Percentiles rank a stretch among this genome's conserved stretches.
phyloP scores from a whole-genome alignment of 2,797 vertebrate genomes.

The Pantherophis vulpinus region DNA sequence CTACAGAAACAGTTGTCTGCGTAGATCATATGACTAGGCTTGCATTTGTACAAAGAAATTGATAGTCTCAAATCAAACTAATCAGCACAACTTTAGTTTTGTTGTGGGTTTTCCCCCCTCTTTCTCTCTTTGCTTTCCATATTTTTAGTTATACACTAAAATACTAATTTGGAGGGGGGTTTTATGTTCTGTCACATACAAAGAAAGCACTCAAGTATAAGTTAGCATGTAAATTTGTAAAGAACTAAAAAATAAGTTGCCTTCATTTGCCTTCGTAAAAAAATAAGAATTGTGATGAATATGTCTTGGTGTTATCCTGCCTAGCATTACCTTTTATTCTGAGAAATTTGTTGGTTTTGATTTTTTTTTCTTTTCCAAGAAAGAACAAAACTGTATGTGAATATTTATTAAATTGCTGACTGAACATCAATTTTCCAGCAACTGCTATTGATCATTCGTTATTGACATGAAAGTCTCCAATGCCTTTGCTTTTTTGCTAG shows the following conservation, averaged over 20 bases:
- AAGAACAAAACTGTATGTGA: constrained; percentile 73
- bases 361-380: constrained; percentile 45
- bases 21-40: neutral
- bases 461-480: constrained; percentile 80
- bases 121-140: neutral
- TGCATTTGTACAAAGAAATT: neutral
- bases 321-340: constrained; percentile 67
- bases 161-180: neutral
- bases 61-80: neutral
- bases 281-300: constrained; percentile 48
- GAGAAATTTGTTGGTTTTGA: constrained; percentile 62
- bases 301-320: constrained; percentile 75
- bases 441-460: constrained; percentile 80
- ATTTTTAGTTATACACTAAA: neutral
- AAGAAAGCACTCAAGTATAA: neutral
- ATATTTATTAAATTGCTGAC: constrained; percentile 71
- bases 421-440: constrained; percentile 77
- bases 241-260: neutral
- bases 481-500: constrained; percentile 72
- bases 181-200: neutral
- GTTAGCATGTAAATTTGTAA: neutral
- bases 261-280: neutral
- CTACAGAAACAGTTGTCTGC: neutral
- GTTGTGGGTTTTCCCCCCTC: neutral
- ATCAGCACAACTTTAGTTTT: neutral